These are phyloP conservation scores for Halcyon senegalensis DNA, from an alignment of 2,113 vertebrate genomes.

Conservation along the genomic window DNA sequence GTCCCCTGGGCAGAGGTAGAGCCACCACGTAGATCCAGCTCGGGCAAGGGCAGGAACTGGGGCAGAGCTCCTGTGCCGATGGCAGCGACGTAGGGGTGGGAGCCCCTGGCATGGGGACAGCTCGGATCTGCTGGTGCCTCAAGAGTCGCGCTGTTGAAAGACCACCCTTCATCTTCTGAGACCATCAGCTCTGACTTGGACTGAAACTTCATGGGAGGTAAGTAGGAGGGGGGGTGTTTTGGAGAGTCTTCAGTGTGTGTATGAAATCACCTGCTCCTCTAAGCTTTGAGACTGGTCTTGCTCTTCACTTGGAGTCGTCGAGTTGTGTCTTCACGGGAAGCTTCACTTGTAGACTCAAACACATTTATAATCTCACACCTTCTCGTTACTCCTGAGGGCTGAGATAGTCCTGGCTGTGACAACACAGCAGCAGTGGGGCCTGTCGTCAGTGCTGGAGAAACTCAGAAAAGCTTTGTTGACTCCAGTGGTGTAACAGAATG, in stretches of 20 bases:
- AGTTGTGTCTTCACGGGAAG: neutral
- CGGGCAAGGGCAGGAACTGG: neutral
- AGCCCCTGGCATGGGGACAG: too few relatives aligned
- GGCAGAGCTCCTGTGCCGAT: neutral
- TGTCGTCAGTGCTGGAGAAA: neutral
- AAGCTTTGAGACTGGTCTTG: neutral
- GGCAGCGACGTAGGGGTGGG: fast-evolving
- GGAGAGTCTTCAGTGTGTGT: neutral
- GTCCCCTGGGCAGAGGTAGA: neutral
- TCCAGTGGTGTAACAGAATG: neutral
- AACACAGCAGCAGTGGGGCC: neutral
- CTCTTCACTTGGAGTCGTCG: neutral
- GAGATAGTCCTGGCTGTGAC: neutral
- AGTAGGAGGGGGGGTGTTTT: neutral
- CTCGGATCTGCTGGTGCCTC: neutral
- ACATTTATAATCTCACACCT: neutral
- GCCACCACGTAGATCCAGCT: neutral
- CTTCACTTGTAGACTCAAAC: neutral
- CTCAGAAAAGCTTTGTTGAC: neutral
- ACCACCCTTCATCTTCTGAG: neutral
- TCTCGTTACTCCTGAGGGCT: neutral
- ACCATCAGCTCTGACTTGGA: neutral
- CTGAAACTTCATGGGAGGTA: neutral
- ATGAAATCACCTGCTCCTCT: neutral
- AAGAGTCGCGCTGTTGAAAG: neutral